These are phyloP conservation scores for Takifugu flavidus DNA, from an alignment of 2,113 vertebrate species.

Conservation along the genomic window DNA sequence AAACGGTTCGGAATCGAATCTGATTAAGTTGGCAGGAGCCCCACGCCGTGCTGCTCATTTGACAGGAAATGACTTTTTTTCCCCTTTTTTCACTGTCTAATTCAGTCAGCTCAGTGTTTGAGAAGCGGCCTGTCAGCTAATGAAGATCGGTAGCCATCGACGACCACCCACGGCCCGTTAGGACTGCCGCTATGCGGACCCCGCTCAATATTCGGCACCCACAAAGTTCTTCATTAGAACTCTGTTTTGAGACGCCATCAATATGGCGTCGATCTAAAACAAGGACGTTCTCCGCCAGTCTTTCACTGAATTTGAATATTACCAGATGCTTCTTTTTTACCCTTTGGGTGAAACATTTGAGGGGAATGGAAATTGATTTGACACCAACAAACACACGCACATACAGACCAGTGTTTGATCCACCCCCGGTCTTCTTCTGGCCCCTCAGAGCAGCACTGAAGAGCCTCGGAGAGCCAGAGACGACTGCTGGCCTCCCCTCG, in stretches of 20 bases:
- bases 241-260: slow-evolving; percentile 34
- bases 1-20: slow-evolving; percentile 35
- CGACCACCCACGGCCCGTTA: slow-evolving; percentile 27
- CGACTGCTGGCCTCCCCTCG: slow-evolving; percentile 48
- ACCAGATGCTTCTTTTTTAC: too few species aligned
- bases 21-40: slow-evolving; percentile 38
- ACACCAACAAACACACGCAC: neutral
- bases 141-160: slow-evolving; percentile 43
- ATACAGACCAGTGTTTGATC: neutral
- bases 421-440: neutral
- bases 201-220: slow-evolving; percentile 40
- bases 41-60: neutral
- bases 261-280: slow-evolving; percentile 17
- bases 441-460: slow-evolving; percentile 51
- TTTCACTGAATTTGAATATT: neutral
- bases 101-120: slow-evolving; percentile 16
- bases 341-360: neutral
- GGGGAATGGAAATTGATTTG: neutral
- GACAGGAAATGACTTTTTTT: neutral
- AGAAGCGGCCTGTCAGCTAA: slow-evolving; percentile 24
- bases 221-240: slow-evolving; percentile 32
- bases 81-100: slow-evolving; percentile 2
- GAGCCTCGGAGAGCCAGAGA: slow-evolving; percentile 48
- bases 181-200: slow-evolving; percentile 26
- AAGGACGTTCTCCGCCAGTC: slow-evolving; percentile 6